Conservation (phyloP, 2,888 invertebrate genomes). For the Drosophila bunnanda region DNA sequence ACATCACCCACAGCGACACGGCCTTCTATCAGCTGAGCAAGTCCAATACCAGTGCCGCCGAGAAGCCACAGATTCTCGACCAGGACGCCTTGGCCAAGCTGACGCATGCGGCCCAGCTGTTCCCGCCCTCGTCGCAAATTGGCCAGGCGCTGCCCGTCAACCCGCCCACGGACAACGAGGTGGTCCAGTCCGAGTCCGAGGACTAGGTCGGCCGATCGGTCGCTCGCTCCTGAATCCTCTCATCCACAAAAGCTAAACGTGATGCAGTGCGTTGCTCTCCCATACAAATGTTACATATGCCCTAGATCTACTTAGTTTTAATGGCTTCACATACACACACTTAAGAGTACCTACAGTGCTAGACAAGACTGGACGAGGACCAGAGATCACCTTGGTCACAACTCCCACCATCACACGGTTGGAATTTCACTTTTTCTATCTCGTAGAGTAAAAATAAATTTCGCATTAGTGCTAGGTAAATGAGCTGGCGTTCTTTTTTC, state of each 20-base stretch:
- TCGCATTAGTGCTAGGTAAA: slow-evolving; percentile 50
- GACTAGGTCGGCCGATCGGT: slow-evolving; percentile 21
- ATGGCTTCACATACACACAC: slow-evolving; percentile 27
- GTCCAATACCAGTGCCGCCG: slow-evolving; percentile 75
- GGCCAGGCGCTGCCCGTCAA: slow-evolving; percentile 38
- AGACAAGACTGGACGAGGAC: slow-evolving; percentile 73
- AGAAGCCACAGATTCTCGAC: slow-evolving; percentile 75
- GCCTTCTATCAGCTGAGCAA: slow-evolving; percentile 83
- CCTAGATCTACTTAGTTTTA: slow-evolving; percentile 40
- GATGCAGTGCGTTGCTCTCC: slow-evolving; percentile 70
- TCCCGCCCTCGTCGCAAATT: slow-evolving; percentile 54
- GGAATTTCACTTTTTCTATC: slow-evolving; percentile 60
- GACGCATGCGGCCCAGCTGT: slow-evolving; percentile 74
- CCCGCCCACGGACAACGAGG: slow-evolving; percentile 54
- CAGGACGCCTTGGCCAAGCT: slow-evolving; percentile 68
- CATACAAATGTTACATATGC: slow-evolving; percentile 25
- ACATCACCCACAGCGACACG: slow-evolving; percentile 84
- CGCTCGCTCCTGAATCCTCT: not conserved
- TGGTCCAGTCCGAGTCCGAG: slow-evolving; percentile 40
- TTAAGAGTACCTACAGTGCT: slow-evolving; percentile 60
- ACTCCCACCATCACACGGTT: slow-evolving; percentile 46
- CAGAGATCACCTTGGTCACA: slow-evolving; percentile 49
- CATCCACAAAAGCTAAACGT: slow-evolving; percentile 22
- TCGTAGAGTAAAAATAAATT: slow-evolving; percentile 47
- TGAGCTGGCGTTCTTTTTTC: slow-evolving; percentile 15